These are phyloP conservation scores for Bombus sibiricus DNA, from an alignment of 1,140 invertebrate genomes.

Conservation along the genomic window DNA sequence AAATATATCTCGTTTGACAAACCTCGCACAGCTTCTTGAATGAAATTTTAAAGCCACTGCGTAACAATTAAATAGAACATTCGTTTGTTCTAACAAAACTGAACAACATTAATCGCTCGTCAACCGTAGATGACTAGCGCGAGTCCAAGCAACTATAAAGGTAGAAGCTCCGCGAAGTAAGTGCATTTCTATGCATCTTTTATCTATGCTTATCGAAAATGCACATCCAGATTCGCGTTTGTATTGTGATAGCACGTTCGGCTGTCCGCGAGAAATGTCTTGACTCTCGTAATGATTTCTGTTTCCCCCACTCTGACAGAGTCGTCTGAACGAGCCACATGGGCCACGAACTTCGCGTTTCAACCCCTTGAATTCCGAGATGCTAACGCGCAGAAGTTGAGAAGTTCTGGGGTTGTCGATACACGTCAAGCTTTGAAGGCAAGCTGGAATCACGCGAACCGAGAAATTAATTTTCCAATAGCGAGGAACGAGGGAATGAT, in stretches of 20 bases:
- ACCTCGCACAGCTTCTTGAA: fast-evolving
- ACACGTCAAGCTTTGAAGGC: not conserved
- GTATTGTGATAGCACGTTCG: constrained; percentile 32
- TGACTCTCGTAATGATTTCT: constrained; percentile 45
- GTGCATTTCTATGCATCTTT: not conserved
- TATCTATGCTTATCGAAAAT: not conserved
- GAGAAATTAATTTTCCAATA: constrained; percentile 30
- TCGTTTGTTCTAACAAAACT: not conserved
- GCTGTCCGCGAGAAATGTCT: constrained; percentile 30
- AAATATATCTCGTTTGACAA: not conserved
- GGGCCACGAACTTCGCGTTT: constrained; percentile 40
- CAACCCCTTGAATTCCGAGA: constrained; percentile 2
- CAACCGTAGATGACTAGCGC: not conserved
- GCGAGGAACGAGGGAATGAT: not conserved
- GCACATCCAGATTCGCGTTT: constrained; percentile 1
- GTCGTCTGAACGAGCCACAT: constrained; percentile 38
- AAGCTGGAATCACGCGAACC: constrained; percentile 1
- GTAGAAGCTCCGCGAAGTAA: not conserved
- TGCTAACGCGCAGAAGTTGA: not conserved
- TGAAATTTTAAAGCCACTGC: not conserved
- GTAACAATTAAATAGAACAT: not conserved
- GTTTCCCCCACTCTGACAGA: constrained; percentile 8
- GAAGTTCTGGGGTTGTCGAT: not conserved
- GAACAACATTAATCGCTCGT: constrained; percentile 6
- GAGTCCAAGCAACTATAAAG: not conserved